Base-by-base conservation (phyloP, 2,888 invertebrate genomes). In the Drosophila mulleri region DNA sequence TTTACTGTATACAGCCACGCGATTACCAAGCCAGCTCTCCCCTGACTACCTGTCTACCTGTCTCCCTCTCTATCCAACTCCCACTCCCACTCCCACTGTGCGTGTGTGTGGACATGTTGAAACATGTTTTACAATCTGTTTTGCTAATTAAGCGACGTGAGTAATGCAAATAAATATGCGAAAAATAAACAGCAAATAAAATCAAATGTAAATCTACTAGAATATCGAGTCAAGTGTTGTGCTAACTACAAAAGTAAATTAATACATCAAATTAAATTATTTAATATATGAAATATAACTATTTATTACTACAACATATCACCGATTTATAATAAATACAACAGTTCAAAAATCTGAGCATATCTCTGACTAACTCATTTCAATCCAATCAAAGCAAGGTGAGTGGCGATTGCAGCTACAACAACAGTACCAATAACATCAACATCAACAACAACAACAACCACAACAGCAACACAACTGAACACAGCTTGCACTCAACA, bases 1-100 rank as follows among this genome's bases (percentile, higher is more conserved):
- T 83, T 79, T 79, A 79, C 83, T 71, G 63, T 74, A 63, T 52
- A 72, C 74, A 62, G 64, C 64, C 83, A 79, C 75, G 83, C 64
- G 79, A 68, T 74, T 54, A 32, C 37, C 60, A 18, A 6, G 35
- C 32, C 18, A 18, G 50, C 32, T 52, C 32, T 3, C 11, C 29
- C 23, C 48, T 7, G 12, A 6, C n/a, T 23, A 18, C 41, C 48
- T 32, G 16, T 47, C 2, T 14, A 12, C 23, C 48, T 6, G 4
- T 6, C n/a, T 23, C 26, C 48, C 48, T 32, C 18, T 47, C 9
- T 26, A 9, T 26, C 23, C 16, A 6, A 4, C 32, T 39, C 16
- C 8, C 29, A 8, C 29, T 29, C 29, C 16, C n/a, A 4, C 32
- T 39, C 16, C 16, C 37, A 16, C 6, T 39, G 14, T 39, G 37